Evolutionary conservation across 1,140 invertebrate species (phyloP).

Genomic region (Caenorhabditis briggsae): DNA sequence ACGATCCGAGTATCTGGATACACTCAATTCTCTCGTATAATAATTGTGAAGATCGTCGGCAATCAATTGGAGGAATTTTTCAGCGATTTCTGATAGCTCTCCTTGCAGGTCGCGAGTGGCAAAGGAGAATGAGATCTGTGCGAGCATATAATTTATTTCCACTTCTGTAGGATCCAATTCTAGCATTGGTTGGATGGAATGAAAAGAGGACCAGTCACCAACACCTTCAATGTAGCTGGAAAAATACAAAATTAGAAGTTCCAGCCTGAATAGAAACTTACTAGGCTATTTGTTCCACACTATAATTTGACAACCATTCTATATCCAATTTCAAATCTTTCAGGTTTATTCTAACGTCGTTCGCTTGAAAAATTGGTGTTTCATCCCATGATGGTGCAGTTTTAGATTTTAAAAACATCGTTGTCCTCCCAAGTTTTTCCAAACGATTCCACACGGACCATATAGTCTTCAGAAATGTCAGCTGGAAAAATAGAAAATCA

Average conservation of each 20-base stretch:
- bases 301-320: neutral
- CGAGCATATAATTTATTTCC: slow-evolving; percentile 27
- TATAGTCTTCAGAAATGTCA: neutral
- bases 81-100: neutral
- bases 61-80: neutral
- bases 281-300: neutral
- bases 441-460: neutral
- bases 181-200: neutral
- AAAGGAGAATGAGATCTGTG: slow-evolving; percentile 14
- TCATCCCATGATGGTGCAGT: neutral
- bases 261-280: neutral
- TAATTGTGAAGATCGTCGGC: slow-evolving; percentile 18
- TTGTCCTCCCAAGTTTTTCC: neutral
- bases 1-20: slow-evolving; percentile 9
- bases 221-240: slow-evolving; percentile 13
- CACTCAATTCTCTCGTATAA: neutral
- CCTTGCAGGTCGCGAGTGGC: neutral
- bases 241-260: neutral
- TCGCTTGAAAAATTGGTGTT: neutral
- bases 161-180: neutral
- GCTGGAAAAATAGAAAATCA: neutral
- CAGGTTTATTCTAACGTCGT: neutral
- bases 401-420: neutral
- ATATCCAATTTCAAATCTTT: slow-evolving; percentile 31
- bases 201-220: neutral